Percentiles rank a stretch among this genome's conserved stretches.
phyloP scores from a whole-genome alignment of 1,140 invertebrate genomes.

The Solenopsis invicta region DNA sequence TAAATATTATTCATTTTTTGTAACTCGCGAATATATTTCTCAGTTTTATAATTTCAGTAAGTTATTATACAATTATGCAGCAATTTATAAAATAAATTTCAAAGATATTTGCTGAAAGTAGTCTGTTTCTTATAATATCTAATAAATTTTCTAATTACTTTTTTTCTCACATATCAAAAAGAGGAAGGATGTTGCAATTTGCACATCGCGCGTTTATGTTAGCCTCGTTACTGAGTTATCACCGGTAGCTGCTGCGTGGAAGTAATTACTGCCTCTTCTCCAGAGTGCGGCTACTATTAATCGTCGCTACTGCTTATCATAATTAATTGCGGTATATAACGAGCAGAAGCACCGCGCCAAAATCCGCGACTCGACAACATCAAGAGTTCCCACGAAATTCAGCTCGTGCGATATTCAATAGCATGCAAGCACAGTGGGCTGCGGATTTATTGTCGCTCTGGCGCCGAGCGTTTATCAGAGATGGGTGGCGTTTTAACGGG shows the following conservation, averaged over 20 bases:
- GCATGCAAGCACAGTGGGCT: neutral
- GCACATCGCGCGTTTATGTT: conserved; percentile 50
- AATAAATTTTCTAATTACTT: neutral
- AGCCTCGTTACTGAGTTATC: conserved; percentile 56
- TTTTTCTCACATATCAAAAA: conserved; percentile 46
- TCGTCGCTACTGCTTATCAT: conserved; percentile 68
- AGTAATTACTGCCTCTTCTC: conserved; percentile 68
- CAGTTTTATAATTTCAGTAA: neutral
- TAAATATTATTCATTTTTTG: neutral
- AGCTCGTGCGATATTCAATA: conserved; percentile 46
- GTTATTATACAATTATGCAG: neutral
- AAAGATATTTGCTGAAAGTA: neutral
- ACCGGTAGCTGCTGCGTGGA: conserved; percentile 53
- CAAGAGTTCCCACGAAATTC: conserved; percentile 30
- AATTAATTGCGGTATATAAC: conserved; percentile 67
- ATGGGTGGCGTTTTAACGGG: conserved; percentile 60
- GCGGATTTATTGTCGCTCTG: conserved; percentile 57
- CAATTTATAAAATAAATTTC: conserved; percentile 12
- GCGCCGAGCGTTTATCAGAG: conserved; percentile 54
- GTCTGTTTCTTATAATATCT: neutral
- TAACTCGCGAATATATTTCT: neutral
- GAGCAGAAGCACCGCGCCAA: conserved; percentile 34
- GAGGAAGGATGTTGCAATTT: conserved; percentile 54
- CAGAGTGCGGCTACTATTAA: conserved; percentile 58
- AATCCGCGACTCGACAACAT: conserved; percentile 51